Conservation (phyloP, 2,113 vertebrate genomes). For the Tamias sibiricus region DNA sequence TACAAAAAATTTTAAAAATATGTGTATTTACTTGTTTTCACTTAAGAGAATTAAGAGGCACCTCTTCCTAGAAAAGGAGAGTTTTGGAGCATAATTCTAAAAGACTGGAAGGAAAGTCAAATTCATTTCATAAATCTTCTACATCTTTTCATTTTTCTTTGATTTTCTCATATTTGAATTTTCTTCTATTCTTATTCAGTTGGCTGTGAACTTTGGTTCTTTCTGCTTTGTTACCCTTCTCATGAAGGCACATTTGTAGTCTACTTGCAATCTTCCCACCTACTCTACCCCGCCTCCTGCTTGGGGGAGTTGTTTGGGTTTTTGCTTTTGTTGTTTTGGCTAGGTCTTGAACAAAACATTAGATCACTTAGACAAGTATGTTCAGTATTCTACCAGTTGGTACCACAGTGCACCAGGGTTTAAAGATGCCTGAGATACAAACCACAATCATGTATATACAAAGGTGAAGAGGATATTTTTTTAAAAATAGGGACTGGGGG, state of each 20-base stretch:
- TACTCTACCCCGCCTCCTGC: too few species aligned
- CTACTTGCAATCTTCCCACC: not conserved
- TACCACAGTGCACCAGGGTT: not conserved
- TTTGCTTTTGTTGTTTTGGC: not conserved
- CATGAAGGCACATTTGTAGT: not conserved
- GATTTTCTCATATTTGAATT: slow-evolving; percentile 13
- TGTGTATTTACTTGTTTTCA: not conserved
- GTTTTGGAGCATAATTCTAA: not conserved
- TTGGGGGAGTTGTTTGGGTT: not conserved
- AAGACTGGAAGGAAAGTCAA: not conserved
- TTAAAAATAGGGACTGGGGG: too few species aligned
- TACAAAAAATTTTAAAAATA: too few species aligned
- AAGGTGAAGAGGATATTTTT: not conserved
- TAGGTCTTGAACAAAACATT: slow-evolving; percentile 32
- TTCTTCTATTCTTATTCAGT: not conserved
- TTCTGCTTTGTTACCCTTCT: not conserved
- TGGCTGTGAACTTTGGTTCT: not conserved
- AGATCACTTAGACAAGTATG: not conserved
- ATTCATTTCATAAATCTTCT: slow-evolving; percentile 27
- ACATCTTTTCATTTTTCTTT: slow-evolving; percentile 24
- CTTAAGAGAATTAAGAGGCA: not conserved
- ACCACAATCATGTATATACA: not conserved
- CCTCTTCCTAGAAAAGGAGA: not conserved
- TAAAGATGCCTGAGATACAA: slow-evolving; percentile 41
- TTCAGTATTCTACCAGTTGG: slow-evolving; percentile 32